Evolutionary conservation across 2,113 vertebrate genomes (phyloP), one percentile per base, ranked within the genome.

Genomic region (Ochotona curzoniae): DNA sequence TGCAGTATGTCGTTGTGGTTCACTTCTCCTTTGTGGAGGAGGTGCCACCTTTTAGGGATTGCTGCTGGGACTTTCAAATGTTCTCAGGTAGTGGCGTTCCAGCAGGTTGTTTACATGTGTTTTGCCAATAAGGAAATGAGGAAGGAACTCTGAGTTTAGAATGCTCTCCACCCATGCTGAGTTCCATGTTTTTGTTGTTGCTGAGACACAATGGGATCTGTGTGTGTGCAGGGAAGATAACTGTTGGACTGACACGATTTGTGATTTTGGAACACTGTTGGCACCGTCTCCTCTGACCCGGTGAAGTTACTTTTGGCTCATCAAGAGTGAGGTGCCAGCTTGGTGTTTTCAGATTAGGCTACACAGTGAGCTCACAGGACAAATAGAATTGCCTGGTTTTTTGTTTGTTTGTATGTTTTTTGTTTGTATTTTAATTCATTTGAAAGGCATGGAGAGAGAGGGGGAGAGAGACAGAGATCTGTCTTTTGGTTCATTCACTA

Each of bases 111-210:
- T 96, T 96, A 87, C 32, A 35, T 49, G 23, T 15, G 25, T 67
- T 95, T 76, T 96, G 95, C 93, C 91, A 97, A 66, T 87, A 85
- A 93, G 91, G 91, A 95, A 93, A 79, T 89, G 83, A 95, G 86
- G 90, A 88, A 96, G 90, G 94, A 90, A 94, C 90, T 96, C 85
- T 26, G 90, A 74, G 71, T 92, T 94, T 83, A 92, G 93, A 96
- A 89, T 93, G 86, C 38, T 93, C 93, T 95, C 90, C 93, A 90
- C 88, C 93, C 92, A 89, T 73, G 71, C 63, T 5, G 2, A 79
- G 71, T n/a, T 93, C 83, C 93, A 7, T 49, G 92, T 74, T 79
- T 89, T 71, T 95, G 23, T 95, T 94, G 78, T 89, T 83, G n/a
- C 60, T 35, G 47, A 91, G 82, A 74, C 88, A 74, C 93, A 95